Percentiles rank a stretch among this genome's conserved stretches.
Conservation (phyloP, 1,140 invertebrate genomes). For the Eriocheir sinensis region DNA sequence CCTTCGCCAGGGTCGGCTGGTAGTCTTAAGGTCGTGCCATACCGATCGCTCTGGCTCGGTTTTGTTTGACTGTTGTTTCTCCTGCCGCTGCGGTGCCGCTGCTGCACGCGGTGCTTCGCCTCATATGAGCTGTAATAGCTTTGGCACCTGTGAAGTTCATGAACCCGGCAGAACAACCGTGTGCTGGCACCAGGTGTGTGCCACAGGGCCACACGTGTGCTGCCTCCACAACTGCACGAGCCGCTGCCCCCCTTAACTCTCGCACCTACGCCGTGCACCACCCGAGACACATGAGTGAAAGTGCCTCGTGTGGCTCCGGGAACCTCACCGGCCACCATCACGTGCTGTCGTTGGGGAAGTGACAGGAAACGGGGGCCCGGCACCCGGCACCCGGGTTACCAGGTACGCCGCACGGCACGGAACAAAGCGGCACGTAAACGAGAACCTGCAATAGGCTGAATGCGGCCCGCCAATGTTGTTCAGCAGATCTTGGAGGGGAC, state of each 20-base stretch:
- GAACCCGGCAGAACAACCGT: not conserved
- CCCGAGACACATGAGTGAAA: not conserved
- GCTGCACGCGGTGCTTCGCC: not conserved
- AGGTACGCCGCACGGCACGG: not conserved
- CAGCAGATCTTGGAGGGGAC: not conserved
- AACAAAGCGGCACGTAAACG: not conserved
- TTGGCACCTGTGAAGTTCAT: not conserved
- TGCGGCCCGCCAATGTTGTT: not conserved
- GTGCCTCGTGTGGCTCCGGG: not conserved
- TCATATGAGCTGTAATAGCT: not conserved
- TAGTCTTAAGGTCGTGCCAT: slow-evolving; percentile 22
- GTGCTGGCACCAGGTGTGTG: not conserved
- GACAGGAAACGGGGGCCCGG: not conserved
- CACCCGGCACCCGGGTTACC: not conserved
- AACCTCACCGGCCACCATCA: not conserved
- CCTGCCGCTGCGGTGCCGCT: not conserved
- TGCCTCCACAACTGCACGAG: not conserved
- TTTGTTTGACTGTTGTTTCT: not conserved
- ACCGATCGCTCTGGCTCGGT: not conserved
- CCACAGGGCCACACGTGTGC: not conserved
- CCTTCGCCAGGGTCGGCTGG: not conserved
- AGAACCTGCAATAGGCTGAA: not conserved
- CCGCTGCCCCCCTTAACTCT: not conserved
- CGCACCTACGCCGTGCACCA: not conserved
- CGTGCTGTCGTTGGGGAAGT: not conserved